Percentiles rank a stretch among this genome's conserved stretches.
Conservation (phyloP, 2,797 vertebrate species). For the Brachymystax lenok region DNA sequence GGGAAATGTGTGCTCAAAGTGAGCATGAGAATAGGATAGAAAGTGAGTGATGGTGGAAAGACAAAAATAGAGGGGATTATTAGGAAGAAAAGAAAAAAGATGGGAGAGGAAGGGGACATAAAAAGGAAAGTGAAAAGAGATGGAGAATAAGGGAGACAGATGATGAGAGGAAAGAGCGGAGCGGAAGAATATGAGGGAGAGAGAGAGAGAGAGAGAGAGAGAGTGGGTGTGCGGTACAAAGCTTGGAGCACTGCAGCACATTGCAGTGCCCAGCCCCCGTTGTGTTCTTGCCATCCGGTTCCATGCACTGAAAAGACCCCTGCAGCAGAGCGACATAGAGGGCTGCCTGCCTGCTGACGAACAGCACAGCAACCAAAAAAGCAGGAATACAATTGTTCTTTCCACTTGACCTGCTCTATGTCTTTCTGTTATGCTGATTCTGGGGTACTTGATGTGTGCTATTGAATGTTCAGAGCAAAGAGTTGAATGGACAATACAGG, state of each 20-base stretch:
- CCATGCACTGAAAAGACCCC: conserved; percentile 74
- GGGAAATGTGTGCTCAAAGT: conserved; percentile 10
- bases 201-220: conserved; percentile 23
- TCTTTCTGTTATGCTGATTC: not conserved
- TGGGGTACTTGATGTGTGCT: not conserved
- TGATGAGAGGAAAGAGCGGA: not conserved
- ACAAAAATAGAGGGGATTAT: conserved; percentile 39
- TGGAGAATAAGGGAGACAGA: not conserved
- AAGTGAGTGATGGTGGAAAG: conserved; percentile 26
- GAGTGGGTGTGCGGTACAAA: conserved; percentile 53
- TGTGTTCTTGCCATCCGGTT: conserved; percentile 65
- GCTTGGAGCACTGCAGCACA: conserved; percentile 78
- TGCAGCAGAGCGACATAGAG: conserved; percentile 58
- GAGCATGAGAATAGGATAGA: conserved; percentile 21
- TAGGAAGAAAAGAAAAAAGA: not conserved
- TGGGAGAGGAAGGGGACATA: not conserved
- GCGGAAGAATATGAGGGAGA: conserved; percentile 19
- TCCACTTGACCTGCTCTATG: not conserved
- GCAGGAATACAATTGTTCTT: not conserved
- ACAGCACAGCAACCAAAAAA: conserved; percentile 24
- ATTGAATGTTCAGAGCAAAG: not conserved
- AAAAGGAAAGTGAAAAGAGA: not conserved
- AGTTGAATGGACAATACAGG: not conserved
- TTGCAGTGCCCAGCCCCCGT: conserved; percentile 79
- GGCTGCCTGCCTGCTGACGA: conserved; percentile 47